These are phyloP conservation scores for Ptychadena robeensis DNA, from an alignment of 2,797 vertebrate genomes.

Conservation along the genomic window DNA sequence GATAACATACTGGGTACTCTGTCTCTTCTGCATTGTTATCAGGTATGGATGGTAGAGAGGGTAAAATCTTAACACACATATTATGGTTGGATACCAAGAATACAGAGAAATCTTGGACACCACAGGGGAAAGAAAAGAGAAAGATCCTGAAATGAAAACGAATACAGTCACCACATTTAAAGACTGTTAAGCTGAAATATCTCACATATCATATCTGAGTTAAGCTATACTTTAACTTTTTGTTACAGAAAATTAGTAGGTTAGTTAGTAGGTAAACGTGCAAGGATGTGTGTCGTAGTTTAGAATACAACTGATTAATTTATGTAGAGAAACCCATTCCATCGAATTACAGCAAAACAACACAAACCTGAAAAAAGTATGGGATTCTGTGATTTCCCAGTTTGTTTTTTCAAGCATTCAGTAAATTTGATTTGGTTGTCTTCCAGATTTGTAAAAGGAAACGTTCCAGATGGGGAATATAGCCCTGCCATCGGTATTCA, in stretches of 20 bases:
- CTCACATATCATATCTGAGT: background rate
- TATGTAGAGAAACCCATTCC: background rate
- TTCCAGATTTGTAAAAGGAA: background rate
- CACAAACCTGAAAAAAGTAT: background rate
- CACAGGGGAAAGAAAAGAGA: no score
- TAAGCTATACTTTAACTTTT: background rate
- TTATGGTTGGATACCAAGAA: no score
- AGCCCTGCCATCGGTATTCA: background rate
- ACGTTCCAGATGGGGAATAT: slow-evolving; percentile 1
- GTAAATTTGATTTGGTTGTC: background rate
- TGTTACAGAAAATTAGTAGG: background rate
- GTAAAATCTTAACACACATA: no score
- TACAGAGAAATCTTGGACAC: no score
- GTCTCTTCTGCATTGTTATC: no score
- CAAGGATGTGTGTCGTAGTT: background rate
- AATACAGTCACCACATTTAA: no score
- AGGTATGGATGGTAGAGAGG: no score
- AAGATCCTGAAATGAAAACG: no score
- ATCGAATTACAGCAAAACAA: background rate
- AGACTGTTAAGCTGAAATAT: no score
- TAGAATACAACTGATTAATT: background rate
- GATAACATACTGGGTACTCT: no score
- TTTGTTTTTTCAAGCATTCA: background rate
- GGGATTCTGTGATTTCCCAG: background rate
- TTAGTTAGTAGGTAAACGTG: background rate